phyloP scores from a whole-genome alignment of 2,113 vertebrate genomes.

The Rhizomys pruinosus region DNA sequence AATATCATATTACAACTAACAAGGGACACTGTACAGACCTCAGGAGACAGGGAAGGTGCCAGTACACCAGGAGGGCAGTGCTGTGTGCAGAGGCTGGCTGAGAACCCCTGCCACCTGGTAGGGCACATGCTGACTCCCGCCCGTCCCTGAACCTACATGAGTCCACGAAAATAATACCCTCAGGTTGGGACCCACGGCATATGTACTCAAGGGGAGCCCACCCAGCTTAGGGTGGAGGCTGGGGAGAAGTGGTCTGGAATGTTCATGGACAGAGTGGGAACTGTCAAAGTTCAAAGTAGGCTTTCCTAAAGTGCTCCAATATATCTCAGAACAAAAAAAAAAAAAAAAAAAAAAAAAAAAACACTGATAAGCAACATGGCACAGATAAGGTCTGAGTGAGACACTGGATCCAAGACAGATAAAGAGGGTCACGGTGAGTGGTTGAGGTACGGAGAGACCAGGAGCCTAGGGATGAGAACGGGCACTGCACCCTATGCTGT shows the following conservation, averaged over 20 bases:
- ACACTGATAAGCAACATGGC: constrained; percentile 80
- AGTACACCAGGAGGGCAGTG: constrained; percentile 76
- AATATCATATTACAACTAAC: constrained; percentile 80
- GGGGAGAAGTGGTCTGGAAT: neutral
- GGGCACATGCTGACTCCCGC: constrained; percentile 16
- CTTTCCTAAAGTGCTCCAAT: constrained; percentile 84
- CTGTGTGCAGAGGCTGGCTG: neutral
- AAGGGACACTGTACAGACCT: constrained; percentile 72
- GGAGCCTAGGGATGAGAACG: neutral
- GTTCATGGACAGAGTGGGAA: constrained; percentile 42
- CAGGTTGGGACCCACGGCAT: constrained; percentile 64
- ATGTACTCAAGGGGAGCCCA: constrained; percentile 30
- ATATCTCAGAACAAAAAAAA: constrained; percentile 78
- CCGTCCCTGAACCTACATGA: constrained; percentile 30
- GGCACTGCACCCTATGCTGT: neutral
- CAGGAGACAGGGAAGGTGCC: constrained; percentile 80
- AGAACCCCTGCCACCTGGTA: constrained; percentile 53
- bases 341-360: constrained; percentile 61
- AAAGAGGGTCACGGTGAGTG: neutral
- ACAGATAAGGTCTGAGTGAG: neutral
- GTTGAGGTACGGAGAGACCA: neutral
- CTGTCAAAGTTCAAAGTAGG: neutral
- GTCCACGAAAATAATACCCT: neutral
- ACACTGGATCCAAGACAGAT: neutral
- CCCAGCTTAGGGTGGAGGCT: neutral